Conservation (phyloP, 2,888 invertebrate genomes). For the Sminthurides aquaticus region DNA sequence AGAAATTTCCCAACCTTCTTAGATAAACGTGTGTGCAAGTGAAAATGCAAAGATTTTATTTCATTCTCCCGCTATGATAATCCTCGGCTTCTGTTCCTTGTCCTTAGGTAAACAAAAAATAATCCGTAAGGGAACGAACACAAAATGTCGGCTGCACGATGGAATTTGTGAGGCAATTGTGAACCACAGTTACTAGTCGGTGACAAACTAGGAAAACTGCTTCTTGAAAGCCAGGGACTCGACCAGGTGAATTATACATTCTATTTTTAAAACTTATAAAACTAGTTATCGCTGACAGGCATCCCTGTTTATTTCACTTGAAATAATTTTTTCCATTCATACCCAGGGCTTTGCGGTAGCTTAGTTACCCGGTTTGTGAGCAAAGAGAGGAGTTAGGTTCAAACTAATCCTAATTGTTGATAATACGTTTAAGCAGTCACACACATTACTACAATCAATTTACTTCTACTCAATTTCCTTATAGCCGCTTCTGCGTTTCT, state of each 20-base stretch:
- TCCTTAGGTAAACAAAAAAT: neutral
- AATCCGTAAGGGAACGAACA: neutral
- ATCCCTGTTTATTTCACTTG: constrained; percentile 1
- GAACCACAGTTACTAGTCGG: neutral
- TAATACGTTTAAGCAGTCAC: no score
- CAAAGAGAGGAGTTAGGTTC: no score
- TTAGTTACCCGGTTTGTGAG: neutral
- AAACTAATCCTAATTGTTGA: no score
- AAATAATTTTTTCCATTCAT: constrained; percentile 4
- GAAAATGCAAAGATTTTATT: no score
- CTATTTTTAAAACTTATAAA: constrained; percentile 21
- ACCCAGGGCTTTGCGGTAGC: neutral
- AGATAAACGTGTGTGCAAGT: no score
- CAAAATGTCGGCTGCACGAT: neutral
- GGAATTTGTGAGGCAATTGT: neutral
- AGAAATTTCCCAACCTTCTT: no score
- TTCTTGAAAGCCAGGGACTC: neutral
- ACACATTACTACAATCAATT: no score
- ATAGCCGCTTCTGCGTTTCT: no score
- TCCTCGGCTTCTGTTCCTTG: no score
- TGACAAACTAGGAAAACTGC: neutral
- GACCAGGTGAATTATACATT: constrained; percentile 23
- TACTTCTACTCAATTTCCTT: no score
- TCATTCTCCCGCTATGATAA: no score
- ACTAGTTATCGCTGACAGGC: neutral